A percentile compares a stretch with the other conserved stretches of the same genome.
These are phyloP conservation scores for Steatornis caripensis DNA, from an alignment of 2,113 vertebrate genomes.

Conservation along the genomic window DNA sequence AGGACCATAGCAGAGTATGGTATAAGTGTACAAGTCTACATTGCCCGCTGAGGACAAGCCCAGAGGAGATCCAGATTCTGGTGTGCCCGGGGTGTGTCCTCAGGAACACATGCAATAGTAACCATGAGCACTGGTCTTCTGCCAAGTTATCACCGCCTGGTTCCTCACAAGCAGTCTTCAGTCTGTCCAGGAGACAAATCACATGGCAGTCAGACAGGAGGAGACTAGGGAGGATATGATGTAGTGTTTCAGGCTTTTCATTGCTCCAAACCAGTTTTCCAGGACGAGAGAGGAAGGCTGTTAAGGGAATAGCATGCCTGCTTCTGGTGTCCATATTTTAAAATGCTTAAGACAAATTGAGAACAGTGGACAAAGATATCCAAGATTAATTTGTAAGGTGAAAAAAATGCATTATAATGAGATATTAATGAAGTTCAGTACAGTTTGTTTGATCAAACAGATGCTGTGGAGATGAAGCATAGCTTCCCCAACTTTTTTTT, in stretches of 20 bases:
- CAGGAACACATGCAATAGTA: not conserved
- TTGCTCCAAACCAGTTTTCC: not conserved
- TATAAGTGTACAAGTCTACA: fast-evolving
- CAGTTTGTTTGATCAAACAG: not conserved
- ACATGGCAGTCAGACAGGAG: not conserved
- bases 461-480: not conserved
- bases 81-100: not conserved
- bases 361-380: not conserved
- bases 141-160: not conserved
- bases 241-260: not conserved
- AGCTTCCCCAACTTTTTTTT: not conserved
- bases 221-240: not conserved
- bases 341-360: not conserved
- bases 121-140: not conserved
- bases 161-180: not conserved
- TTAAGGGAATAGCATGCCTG: not conserved
- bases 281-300: not conserved
- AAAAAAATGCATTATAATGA: not conserved
- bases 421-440: not conserved
- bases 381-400: not conserved
- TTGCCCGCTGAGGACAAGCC: not conserved
- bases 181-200: not conserved
- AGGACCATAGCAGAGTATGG: not conserved
- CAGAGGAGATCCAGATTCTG: not conserved
- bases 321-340: not conserved